Conservation (phyloP, 2,888 invertebrate species). For the Diloba caeruleocephala region DNA sequence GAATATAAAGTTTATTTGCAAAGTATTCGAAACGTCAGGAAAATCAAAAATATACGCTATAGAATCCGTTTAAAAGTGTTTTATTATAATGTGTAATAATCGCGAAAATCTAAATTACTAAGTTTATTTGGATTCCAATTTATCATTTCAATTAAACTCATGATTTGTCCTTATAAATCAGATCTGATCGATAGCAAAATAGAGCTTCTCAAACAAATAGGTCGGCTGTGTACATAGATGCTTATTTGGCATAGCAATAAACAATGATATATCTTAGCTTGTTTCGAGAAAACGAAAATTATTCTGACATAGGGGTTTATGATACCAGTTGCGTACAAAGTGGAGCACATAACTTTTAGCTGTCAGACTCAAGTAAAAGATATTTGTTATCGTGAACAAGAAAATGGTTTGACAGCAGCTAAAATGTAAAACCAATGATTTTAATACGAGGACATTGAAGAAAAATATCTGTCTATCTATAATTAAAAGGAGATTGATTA, state of each 20-base stretch:
- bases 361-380: slow-evolving; percentile 44
- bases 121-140: slow-evolving; percentile 30
- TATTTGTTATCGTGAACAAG: slow-evolving; percentile 35
- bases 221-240: slow-evolving; percentile 28
- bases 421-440: slow-evolving; percentile 26
- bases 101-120: slow-evolving; percentile 23
- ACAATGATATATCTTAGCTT: slow-evolving; percentile 41
- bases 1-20: too few relatives aligned
- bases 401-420: slow-evolving; percentile 40
- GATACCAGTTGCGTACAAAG: slow-evolving; percentile 38
- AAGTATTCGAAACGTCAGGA: too few relatives aligned
- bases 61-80: background rate
- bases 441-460: slow-evolving; percentile 14
- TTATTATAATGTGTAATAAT: slow-evolving; percentile 4
- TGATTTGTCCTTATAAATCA: slow-evolving; percentile 48
- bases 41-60: too few relatives aligned
- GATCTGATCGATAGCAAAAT: slow-evolving; percentile 52
- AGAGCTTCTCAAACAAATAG: slow-evolving; percentile 45
- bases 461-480: slow-evolving; percentile 12
- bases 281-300: slow-evolving; percentile 33
- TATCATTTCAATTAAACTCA: slow-evolving; percentile 42
- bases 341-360: slow-evolving; percentile 40
- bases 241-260: slow-evolving; percentile 42
- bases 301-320: slow-evolving; percentile 45
- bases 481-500: slow-evolving; percentile 19